A percentile compares a stretch with the other conserved stretches of the same genome.
Evolutionary conservation across 2,888 invertebrate species (phyloP).

Genomic region (Volucella zonaria): DNA sequence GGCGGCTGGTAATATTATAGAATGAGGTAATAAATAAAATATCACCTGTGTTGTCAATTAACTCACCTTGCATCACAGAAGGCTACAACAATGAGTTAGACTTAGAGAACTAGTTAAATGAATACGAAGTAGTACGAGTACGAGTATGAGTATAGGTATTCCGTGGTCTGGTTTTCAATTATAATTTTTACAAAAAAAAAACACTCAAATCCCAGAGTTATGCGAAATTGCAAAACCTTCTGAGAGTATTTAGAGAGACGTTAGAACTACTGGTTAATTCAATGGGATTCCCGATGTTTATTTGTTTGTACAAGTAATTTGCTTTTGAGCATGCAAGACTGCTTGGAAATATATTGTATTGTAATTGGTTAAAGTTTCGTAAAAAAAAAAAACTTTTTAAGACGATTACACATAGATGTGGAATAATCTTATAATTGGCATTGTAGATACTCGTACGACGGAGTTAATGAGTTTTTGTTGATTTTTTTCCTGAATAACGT

Average conservation of each 20-base stretch:
- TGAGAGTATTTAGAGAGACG: not conserved
- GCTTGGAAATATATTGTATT: too few relatives aligned
- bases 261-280: constrained; percentile 15
- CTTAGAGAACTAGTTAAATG: not conserved
- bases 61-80: constrained; percentile 16
- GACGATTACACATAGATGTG: too few relatives aligned
- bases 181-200: too few relatives aligned
- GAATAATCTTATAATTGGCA: too few relatives aligned
- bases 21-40: constrained; percentile 53
- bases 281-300: constrained; percentile 21
- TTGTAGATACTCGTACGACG: too few relatives aligned
- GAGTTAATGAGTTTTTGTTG: too few relatives aligned
- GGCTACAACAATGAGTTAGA: constrained; percentile 19
- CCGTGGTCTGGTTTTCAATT: not conserved
- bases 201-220: not conserved
- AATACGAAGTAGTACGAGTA: not conserved
- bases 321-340: too few relatives aligned
- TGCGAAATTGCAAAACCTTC: not conserved
- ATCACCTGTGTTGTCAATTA: constrained; percentile 23
- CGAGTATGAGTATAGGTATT: not conserved
- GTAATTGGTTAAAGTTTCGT: too few relatives aligned
- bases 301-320: not conserved
- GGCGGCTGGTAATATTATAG: too few relatives aligned
- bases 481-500: too few relatives aligned
- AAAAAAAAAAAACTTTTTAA: too few relatives aligned